phyloP scores from a whole-genome alignment of 2,797 vertebrate species.

The Saguinus oedipus region DNA sequence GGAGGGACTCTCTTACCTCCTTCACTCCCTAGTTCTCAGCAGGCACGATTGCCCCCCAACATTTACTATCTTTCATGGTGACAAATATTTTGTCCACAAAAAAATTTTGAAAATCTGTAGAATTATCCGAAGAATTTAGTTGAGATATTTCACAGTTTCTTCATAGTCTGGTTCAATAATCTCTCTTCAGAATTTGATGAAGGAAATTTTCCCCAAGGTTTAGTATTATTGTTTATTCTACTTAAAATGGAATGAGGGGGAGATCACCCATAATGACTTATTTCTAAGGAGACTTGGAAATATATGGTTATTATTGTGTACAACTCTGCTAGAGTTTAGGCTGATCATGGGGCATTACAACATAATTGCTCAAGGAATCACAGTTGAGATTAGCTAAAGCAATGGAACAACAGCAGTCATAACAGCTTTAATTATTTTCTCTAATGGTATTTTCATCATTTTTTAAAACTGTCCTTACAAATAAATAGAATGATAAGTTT shows the following conservation, averaged over 20 bases:
- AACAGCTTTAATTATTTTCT: background rate
- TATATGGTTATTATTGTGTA: background rate
- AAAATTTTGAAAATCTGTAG: background rate
- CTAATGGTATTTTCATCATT: background rate
- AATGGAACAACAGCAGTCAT: background rate
- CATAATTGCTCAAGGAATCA: background rate
- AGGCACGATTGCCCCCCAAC: background rate
- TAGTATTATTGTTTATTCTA: background rate
- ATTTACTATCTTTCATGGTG: background rate
- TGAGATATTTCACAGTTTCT: background rate
- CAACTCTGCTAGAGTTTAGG: background rate
- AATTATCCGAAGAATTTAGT: conserved; percentile 30
- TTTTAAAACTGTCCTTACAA: background rate
- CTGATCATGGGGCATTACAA: background rate
- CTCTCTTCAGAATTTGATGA: background rate
- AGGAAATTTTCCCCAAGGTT: background rate
- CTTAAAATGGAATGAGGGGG: background rate
- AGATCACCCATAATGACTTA: background rate
- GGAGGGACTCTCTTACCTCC: background rate
- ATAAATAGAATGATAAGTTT: background rate
- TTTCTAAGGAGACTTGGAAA: background rate
- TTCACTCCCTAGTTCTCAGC: background rate
- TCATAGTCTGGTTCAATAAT: background rate
- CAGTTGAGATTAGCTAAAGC: background rate
- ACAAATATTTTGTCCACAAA: background rate